Conservation (phyloP, 2,797 vertebrate genomes). For the Rhabdophis nuchalis region DNA sequence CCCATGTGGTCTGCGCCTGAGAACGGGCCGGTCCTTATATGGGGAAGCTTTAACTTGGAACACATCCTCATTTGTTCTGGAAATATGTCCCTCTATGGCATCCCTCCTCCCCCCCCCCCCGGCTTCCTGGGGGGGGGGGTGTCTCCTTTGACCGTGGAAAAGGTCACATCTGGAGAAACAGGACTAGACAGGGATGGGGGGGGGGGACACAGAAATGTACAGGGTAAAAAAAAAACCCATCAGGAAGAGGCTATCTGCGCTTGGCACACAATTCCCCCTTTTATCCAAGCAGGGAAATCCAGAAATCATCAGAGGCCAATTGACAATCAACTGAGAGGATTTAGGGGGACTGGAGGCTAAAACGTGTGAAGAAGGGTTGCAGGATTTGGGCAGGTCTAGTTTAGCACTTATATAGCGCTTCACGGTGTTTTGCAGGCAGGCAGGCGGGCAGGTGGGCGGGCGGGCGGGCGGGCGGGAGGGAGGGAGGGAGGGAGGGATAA, state of each 20-base stretch:
- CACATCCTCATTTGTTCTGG: neutral
- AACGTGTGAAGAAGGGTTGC: neutral
- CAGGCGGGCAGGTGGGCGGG: too few relatives aligned
- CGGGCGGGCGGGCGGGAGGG: too few relatives aligned
- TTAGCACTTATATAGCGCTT: too few relatives aligned
- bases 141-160: slow-evolving; percentile 7
- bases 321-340: neutral
- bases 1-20: neutral
- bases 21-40: neutral
- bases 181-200: fast-evolving
- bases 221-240: fast-evolving
- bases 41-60: neutral
- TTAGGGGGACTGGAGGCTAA: neutral
- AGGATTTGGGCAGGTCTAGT: neutral
- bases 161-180: slow-evolving; percentile 28
- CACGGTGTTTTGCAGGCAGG: too few relatives aligned
- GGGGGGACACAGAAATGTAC: neutral
- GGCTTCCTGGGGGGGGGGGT: neutral
- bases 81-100: neutral
- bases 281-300: neutral
- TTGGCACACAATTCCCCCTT: neutral
- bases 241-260: neutral
- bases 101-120: too few relatives aligned
- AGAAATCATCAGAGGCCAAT: neutral
- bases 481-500: too few relatives aligned